Conservation (phyloP, 2,113 vertebrate species). For the Ochotona princeps region DNA sequence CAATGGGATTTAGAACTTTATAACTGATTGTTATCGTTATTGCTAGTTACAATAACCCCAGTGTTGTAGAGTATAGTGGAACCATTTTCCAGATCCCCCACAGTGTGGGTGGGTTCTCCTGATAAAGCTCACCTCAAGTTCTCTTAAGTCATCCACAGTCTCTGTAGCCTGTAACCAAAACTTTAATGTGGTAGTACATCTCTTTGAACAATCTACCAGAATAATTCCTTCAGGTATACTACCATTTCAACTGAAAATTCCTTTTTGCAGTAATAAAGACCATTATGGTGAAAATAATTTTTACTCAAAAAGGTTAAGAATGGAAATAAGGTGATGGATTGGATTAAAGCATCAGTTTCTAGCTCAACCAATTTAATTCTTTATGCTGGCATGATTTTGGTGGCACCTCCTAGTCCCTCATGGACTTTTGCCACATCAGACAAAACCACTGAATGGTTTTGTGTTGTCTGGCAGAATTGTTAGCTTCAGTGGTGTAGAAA, state of each 20-base stretch:
- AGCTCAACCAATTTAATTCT: constrained; percentile 57
- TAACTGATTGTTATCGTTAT: not conserved
- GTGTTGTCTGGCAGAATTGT: constrained; percentile 76
- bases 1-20: too few species aligned
- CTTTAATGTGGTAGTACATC: constrained; percentile 31
- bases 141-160: not conserved
- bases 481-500: constrained; percentile 76
- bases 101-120: not conserved
- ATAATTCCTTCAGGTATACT: not conserved
- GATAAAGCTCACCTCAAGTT: constrained; percentile 2
- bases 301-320: constrained; percentile 50
- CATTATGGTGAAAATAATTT: constrained; percentile 39
- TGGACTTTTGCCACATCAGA: constrained; percentile 80
- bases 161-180: not conserved
- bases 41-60: not conserved
- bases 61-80: not conserved
- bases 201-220: constrained; percentile 48
- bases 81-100: too few species aligned
- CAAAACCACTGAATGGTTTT: constrained; percentile 79
- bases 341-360: constrained; percentile 50
- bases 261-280: constrained; percentile 32
- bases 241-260: not conserved
- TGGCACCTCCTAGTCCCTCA: constrained; percentile 70
- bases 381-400: constrained; percentile 72
- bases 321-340: constrained; percentile 60